Base-by-base conservation (phyloP, 2,113 vertebrate species). In the Panurus biarmicus region DNA sequence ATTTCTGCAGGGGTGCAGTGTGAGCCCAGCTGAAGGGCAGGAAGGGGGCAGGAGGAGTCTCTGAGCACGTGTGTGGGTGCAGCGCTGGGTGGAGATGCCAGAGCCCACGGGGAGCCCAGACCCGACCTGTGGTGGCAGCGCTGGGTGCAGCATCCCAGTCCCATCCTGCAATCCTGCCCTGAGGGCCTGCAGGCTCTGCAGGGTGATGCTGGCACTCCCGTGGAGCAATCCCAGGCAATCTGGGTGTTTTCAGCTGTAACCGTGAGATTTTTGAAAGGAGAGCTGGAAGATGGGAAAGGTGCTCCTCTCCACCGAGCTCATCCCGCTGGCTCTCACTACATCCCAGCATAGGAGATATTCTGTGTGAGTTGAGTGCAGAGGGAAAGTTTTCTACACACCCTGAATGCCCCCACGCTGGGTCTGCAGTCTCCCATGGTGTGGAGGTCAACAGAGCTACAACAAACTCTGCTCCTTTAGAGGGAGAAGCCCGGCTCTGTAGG, bases 311-410 rank as follows among this genome's bases (percentile, higher is more conserved):
- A 6, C 1, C 42, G 47, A 44, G 19, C 2, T 4, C 5, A 4
- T 61, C 64, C 64, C 2, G 1, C 31, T 20, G 74, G 40, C 31
- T 73, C 73, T 65, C 56, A 17, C 15, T 14, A 12, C 57, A n/a
- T 36, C 50, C 60, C 9, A 6, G 47, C 6, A 0, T 6, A 6
- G 54, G 69, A 29, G 36, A 48, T 3, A 5, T 11, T 73, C 62
- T 54, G 45, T 14, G 1, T 3, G 12, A 65, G 4, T 0, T 22
- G 48, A 24, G 53, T 6, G 10, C 4, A 8, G 42, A 28, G 45
- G 22, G 50, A 40, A 57, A 19, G 5, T n/a, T 53, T 31, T 20
- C 5, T 16, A 1, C 8, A 0, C 2, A 35, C 19, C 28, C 9
- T 28, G 25, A 57, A 15, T 10, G 6, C 4, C 20, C 44, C 47